Percentiles rank a stretch among this genome's conserved stretches.
These are phyloP conservation scores for Philonicus albiceps DNA, from an alignment of 2,888 invertebrate genomes.

Conservation along the genomic window DNA sequence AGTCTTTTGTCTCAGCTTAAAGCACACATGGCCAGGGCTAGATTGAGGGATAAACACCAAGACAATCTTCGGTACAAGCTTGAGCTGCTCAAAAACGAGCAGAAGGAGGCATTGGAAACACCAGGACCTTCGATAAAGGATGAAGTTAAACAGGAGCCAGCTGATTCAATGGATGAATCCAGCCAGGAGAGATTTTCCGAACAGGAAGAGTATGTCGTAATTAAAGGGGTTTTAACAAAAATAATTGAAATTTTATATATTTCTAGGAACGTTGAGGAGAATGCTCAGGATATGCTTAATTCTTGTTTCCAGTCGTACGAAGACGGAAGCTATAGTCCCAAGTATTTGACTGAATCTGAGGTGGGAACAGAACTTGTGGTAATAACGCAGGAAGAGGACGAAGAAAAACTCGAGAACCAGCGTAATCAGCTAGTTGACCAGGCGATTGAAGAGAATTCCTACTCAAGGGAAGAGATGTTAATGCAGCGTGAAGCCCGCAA, in stretches of 20 bases:
- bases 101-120: conserved; percentile 67
- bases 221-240: background rate
- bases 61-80: conserved; percentile 87
- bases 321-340: conserved; percentile 86
- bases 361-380: conserved; percentile 80
- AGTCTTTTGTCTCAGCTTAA: conserved; percentile 92
- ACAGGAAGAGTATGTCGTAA: conserved; percentile 11
- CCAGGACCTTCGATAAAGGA: conserved; percentile 3
- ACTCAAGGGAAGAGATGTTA: conserved; percentile 67
- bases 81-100: conserved; percentile 86
- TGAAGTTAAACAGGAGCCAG: conserved; percentile 44
- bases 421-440: conserved; percentile 71
- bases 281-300: conserved; percentile 48
- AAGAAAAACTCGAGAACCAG: conserved; percentile 75
- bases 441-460: conserved; percentile 70
- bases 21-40: conserved; percentile 92
- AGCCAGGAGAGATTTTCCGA: conserved; percentile 48
- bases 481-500: conserved; percentile 83
- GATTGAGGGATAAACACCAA: conserved; percentile 92
- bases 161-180: conserved; percentile 37
- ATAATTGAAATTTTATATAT: background rate
- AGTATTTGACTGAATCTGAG: conserved; percentile 69
- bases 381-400: conserved; percentile 78
- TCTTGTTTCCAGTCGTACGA: conserved; percentile 75
- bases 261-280: conserved; percentile 40